Base-by-base conservation (phyloP, 2,888 invertebrate species). In the Conomelus anceps region DNA sequence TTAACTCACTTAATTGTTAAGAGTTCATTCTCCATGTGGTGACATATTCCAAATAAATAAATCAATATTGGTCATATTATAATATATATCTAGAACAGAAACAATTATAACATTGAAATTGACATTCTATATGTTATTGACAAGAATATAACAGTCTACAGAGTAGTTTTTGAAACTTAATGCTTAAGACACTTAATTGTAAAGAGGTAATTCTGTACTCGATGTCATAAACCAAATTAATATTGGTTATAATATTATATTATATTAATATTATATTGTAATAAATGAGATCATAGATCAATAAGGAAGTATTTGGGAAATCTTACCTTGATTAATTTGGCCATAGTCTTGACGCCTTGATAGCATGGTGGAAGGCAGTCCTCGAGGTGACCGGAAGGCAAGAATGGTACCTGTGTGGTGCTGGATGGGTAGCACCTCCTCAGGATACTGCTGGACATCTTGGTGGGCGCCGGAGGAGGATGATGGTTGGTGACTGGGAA, bases 361-460 rank as follows among this genome's bases (percentile, higher is more conserved):
- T 94, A 94, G 91, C 94, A 94, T 0, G 95, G 94, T 0, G 95
- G 95, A 9, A 95, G 93, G 91, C 94, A 95, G 90, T 94, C 94
- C 63, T 94, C 94, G 89, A 95, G 93, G 86, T 91, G 91, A 34
- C 94, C 93, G 22, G 94, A 93, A 26, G 94, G 93, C 91, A 94
- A 91, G 90, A 93, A 92, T 86, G 93, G 93, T 89, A 93, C 93
- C 90, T 93, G 93, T 89, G 92, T 91, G 88, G 92, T 92, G 29
- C 93, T 91, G 23, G 93, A 93, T 4, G 93, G 93, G 90, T 93
- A 93, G 91, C 93, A 93, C 34, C 93, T 93, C 34, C 93, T 91
- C 84, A 93, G 92, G 20, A 93, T 92, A 89, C 92, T 92, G 90
- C 91, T 91, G n/a, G 91, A 88, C 23, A 89, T 89, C 89, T 90